phyloP scores from a whole-genome alignment of 2,113 vertebrate species.

The Triplophysa siluroides region DNA sequence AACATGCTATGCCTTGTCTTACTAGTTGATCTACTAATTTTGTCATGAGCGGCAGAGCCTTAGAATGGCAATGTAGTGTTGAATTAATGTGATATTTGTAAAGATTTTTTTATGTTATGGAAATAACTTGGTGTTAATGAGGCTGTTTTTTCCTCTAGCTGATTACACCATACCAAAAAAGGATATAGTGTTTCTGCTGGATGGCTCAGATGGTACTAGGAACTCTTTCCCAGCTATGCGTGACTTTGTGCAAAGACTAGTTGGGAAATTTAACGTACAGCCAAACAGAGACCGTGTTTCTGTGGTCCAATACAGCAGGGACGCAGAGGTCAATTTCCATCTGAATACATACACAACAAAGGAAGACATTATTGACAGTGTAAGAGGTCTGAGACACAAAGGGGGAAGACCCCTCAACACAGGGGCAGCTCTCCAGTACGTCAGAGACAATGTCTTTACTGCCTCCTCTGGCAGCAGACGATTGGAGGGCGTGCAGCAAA shows the following conservation, averaged over 20 bases:
- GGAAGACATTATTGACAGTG: conserved; percentile 39
- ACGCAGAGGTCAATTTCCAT: conserved; percentile 56
- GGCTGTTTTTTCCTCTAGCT: neutral
- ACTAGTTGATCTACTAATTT: no score
- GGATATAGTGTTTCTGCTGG: neutral
- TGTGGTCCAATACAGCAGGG: conserved; percentile 63
- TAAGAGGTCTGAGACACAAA: conserved; percentile 61
- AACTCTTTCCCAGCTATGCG: no score
- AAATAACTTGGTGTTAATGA: neutral
- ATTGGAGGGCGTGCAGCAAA: conserved; percentile 45
- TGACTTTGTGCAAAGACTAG: no score
- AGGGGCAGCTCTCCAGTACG: conserved; percentile 57
- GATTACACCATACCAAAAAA: neutral
- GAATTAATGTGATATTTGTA: neutral
- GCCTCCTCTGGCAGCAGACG: conserved; percentile 51
- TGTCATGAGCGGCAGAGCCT: conserved; percentile 1
- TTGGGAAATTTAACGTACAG: neutral
- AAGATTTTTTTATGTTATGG: neutral
- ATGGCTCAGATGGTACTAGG: no score
- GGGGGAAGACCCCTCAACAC: conserved; percentile 63
- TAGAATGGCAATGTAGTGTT: neutral
- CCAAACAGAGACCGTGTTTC: conserved; percentile 53
- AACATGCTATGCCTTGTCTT: neutral
- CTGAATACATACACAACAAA: conserved; percentile 60
- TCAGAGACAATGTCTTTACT: conserved; percentile 49